A percentile compares a stretch with the other conserved stretches of the same genome.
Evolutionary conservation across 2,888 invertebrate species (phyloP).

Genomic region (Microplitis deprimator): DNA sequence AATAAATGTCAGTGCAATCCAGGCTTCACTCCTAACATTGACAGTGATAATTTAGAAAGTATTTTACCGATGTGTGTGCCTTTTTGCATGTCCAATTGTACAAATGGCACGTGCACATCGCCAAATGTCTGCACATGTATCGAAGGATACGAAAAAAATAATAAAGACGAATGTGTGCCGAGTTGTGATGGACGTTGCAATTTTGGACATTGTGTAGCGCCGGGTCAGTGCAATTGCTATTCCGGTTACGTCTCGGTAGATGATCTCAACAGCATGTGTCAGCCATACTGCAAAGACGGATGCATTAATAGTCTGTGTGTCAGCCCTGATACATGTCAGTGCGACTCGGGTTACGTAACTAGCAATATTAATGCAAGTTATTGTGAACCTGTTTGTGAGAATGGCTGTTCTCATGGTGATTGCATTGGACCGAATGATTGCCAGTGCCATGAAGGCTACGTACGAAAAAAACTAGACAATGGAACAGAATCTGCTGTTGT

Average conservation of each 20-base stretch:
- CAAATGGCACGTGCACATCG: slow-evolving; percentile 53
- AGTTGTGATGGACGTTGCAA: slow-evolving; percentile 61
- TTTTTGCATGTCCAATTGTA: slow-evolving; percentile 50
- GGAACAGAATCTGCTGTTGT: not conserved
- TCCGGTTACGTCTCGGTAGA: slow-evolving; percentile 25
- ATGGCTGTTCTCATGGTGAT: slow-evolving; percentile 35
- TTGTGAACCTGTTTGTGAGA: slow-evolving; percentile 45
- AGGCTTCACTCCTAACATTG: slow-evolving; percentile 45
- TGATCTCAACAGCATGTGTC: slow-evolving; percentile 43
- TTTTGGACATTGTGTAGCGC: slow-evolving; percentile 55
- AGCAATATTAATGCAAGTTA: slow-evolving; percentile 28
- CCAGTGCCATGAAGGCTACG: slow-evolving; percentile 19
- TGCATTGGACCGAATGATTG: slow-evolving; percentile 47
- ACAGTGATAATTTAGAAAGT: not conserved
- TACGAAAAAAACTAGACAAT: slow-evolving; percentile 3
- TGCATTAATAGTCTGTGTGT: slow-evolving; percentile 72
- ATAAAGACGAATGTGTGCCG: slow-evolving; percentile 58
- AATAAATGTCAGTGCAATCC: slow-evolving; percentile 52
- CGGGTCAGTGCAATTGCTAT: slow-evolving; percentile 60
- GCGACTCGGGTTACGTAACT: slow-evolving; percentile 33
- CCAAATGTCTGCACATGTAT: slow-evolving; percentile 48
- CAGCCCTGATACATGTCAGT: slow-evolving; percentile 38
- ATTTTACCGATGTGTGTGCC: slow-evolving; percentile 29
- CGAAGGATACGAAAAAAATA: slow-evolving; percentile 49
- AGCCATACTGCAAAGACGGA: slow-evolving; percentile 62